Percentiles rank a stretch among this genome's conserved stretches.
Conservation (phyloP, 2,888 invertebrate genomes). For the Diadromus collaris region DNA sequence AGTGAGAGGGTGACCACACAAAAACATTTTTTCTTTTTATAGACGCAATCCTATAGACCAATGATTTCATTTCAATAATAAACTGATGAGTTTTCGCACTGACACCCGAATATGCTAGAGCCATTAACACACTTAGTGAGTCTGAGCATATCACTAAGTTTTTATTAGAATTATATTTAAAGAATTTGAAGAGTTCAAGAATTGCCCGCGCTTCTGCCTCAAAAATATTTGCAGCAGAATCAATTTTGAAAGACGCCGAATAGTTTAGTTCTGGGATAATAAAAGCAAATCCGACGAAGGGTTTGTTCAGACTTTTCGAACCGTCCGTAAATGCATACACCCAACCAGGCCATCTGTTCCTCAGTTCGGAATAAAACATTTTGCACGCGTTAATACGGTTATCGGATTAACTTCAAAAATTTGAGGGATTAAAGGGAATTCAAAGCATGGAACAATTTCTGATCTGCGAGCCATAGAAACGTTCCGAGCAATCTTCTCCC, state of each 20-base stretch:
- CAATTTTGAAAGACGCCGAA: neutral
- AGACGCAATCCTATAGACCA: neutral
- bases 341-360: neutral
- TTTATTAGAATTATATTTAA: neutral
- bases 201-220: slow-evolving; percentile 1
- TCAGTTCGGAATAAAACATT: neutral
- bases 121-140: neutral
- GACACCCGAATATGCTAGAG: neutral
- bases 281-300: neutral
- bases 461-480: neutral
- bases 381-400: neutral
- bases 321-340: neutral
- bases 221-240: neutral
- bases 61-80: slow-evolving; percentile 5
- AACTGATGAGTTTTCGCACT: neutral
- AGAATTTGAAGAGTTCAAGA: neutral
- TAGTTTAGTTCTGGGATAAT: no score
- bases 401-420: neutral
- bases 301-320: neutral
- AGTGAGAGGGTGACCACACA: neutral
- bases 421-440: neutral
- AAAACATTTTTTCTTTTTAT: neutral
- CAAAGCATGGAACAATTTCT: neutral
- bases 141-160: neutral
- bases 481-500: neutral